Conservation (phyloP, 1,140 invertebrate genomes). For the Eurytemora carolleeae region DNA sequence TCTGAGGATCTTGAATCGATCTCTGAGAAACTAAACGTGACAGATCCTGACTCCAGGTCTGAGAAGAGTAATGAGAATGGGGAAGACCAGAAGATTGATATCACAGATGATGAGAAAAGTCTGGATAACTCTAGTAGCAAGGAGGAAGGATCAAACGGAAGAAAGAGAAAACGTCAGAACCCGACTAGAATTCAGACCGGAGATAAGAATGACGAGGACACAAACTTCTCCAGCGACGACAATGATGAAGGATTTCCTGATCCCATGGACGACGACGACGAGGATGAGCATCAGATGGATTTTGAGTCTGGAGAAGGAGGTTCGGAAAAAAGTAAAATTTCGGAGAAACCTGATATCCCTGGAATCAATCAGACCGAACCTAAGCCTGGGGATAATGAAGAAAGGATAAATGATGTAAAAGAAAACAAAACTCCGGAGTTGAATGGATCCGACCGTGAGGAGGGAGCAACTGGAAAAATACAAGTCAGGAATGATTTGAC, state of each 20-base stretch:
- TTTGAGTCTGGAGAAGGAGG: no score
- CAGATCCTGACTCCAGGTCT: no score
- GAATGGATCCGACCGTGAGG: background rate
- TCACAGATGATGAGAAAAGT: no score
- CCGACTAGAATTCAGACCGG: slow-evolving; percentile 37
- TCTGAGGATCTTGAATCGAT: no score
- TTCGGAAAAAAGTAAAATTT: no score
- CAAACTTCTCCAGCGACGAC: slow-evolving; percentile 38
- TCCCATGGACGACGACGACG: slow-evolving; percentile 37
- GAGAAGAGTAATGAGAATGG: no score
- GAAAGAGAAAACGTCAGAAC: slow-evolving; percentile 78
- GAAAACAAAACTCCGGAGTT: slow-evolving; percentile 1
- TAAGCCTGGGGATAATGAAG: slow-evolving; percentile 13
- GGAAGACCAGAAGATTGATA: no score
- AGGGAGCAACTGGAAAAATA: slow-evolving; percentile 2
- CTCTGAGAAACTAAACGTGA: no score
- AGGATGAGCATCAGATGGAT: slow-evolving; percentile 31
- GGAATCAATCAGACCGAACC: background rate
- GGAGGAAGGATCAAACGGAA: background rate
- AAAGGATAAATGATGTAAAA: slow-evolving; percentile 17
- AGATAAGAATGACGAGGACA: slow-evolving; percentile 40
- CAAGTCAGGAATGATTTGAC: slow-evolving; percentile 12
- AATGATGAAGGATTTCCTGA: slow-evolving; percentile 32
- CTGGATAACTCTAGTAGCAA: no score
- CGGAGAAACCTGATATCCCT: no score